These are phyloP conservation scores for Chrysemys picta DNA, from an alignment of 2,113 vertebrate genomes.

Conservation along the genomic window DNA sequence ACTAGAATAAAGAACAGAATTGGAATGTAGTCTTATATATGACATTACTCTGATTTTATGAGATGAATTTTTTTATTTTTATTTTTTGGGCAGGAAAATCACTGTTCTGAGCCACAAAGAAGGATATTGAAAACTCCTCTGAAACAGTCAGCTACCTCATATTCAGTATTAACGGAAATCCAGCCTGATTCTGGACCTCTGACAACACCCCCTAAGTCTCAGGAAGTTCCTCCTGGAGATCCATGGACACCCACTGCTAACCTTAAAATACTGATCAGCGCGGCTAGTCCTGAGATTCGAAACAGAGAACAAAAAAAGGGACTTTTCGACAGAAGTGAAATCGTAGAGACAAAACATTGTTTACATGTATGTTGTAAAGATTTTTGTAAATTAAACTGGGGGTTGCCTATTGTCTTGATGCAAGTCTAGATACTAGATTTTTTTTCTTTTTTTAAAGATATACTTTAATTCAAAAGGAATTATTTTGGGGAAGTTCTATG, in stretches of 20 bases:
- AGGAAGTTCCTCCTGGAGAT: constrained; percentile 81
- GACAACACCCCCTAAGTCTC: constrained; percentile 89
- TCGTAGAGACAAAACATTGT: constrained; percentile 74
- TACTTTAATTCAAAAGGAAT: background rate
- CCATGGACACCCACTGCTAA: constrained; percentile 98
- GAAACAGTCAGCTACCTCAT: constrained; percentile 70
- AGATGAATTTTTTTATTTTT: fast-evolving
- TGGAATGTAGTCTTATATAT: fast-evolving
- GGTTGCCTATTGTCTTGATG: background rate
- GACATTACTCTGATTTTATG: background rate
- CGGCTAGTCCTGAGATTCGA: constrained; percentile 94
- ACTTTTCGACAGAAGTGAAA: constrained; percentile 68
- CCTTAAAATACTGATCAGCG: constrained; percentile 96
- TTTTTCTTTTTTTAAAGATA: background rate
- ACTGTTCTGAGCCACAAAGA: constrained; percentile 74
- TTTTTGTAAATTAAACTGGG: background rate
- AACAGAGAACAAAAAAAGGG: constrained; percentile 88
- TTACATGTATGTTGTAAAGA: constrained; percentile 78
- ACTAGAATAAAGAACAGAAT: fast-evolving
- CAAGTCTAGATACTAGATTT: background rate
- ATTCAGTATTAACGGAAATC: constrained; percentile 58
- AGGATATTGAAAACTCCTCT: constrained; percentile 74
- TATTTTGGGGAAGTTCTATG: background rate
- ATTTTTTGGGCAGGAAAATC: constrained; percentile 78
- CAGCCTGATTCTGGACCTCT: constrained; percentile 81